Base-by-base conservation (phyloP, 2,797 vertebrate species). In the Sebastes matsubarae region DNA sequence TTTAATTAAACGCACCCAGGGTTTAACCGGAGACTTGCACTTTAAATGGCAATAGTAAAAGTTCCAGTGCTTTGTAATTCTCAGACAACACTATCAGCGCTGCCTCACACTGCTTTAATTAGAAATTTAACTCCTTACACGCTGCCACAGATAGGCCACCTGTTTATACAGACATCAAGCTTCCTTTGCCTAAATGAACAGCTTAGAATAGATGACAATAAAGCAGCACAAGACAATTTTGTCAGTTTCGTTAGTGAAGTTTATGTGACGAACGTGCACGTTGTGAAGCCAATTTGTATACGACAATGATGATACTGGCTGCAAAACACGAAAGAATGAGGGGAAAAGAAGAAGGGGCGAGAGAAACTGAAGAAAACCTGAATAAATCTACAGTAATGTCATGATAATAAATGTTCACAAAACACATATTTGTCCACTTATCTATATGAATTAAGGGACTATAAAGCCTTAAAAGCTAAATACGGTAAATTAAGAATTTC, bases 1-100 rank as follows among this genome's bases (percentile, higher is more conserved):
- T 84, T 87, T 92, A 92, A 91, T 92, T 84, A 88, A 90, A 89
- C 50, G 9, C 77, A 87, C 68, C 59, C 70, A 36, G 18, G 65
- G 65, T 90, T 92, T 85, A 81, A 86, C 76, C 22, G 52, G 36
- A 75, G 71, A 83, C 82, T 58, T 68, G 55, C 70, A 68, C 79
- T 88, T 88, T 87, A 87, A 88, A 81, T 83, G 34, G 77, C 68
- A 87, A 77, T 66, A 67, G 70, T 78, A 69, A 85, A 86, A 88
- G 84, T 85, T 79, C 50, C 54, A 42, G 72, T 18, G 87, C 84
- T 83, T 84, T 71, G 86, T 85, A 79, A 78, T 79, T 82, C 79
- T 72, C 67, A 66, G 82, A 87, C 86, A 84, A 81, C 70, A 77
- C 79, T 86, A 86, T 87, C 85, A 79, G 75, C 14, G 8, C 70